phyloP scores from a whole-genome alignment of 2,113 vertebrate genomes.

The Pseudorectes ferrugineus region DNA sequence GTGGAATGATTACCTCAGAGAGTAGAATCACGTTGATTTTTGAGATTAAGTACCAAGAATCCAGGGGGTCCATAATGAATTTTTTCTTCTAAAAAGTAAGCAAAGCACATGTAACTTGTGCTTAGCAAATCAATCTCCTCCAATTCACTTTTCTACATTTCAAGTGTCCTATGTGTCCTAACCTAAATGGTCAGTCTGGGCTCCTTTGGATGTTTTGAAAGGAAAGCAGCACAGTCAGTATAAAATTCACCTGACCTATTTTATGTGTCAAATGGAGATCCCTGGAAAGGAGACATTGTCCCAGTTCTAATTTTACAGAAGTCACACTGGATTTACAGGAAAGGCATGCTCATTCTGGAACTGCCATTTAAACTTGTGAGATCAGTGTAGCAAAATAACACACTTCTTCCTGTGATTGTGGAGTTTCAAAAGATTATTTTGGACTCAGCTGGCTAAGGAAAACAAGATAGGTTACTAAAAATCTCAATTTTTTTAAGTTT shows the following conservation, averaged over 20 bases:
- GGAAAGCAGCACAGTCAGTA: not conserved
- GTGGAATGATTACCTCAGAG: not conserved
- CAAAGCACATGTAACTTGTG: not conserved
- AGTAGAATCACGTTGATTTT: accelerated
- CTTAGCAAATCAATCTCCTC: not conserved
- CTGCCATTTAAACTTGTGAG: not conserved
- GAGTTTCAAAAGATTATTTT: not conserved
- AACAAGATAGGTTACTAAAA: not conserved
- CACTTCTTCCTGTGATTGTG: accelerated
- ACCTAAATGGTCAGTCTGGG: not conserved
- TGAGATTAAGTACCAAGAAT: not conserved
- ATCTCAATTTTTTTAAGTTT: not conserved
- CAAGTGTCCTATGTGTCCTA: not conserved
- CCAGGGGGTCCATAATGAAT: not conserved
- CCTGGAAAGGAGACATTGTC: not conserved
- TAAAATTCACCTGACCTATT: not conserved
- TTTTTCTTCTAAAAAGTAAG: not conserved
- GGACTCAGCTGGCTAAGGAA: not conserved
- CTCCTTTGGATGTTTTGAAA: not conserved
- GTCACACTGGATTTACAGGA: not conserved
- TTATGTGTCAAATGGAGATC: not conserved
- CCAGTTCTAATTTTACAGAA: not conserved
- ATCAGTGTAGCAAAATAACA: not conserved
- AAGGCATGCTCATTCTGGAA: not conserved
- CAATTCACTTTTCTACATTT: not conserved